Evolutionary conservation across 2,113 vertebrate species (phyloP).

Genomic region (Ammospiza nelsoni): DNA sequence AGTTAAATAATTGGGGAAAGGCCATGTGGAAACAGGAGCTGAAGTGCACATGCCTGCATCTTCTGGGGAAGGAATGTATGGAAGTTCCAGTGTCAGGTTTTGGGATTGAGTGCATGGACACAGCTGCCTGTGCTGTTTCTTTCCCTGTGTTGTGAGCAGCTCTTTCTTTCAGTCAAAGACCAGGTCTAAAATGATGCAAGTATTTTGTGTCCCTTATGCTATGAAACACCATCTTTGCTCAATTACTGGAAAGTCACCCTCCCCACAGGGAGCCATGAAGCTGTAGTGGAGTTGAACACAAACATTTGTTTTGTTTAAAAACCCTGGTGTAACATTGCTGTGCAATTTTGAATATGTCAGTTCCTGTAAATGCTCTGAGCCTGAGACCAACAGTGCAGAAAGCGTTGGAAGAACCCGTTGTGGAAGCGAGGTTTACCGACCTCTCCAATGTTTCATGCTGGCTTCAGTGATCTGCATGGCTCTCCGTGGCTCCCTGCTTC

Average conservation of each 20-base stretch:
- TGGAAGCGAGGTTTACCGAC: slow-evolving; percentile 59
- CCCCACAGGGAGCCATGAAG: slow-evolving; percentile 31
- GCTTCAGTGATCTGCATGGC: slow-evolving; percentile 38
- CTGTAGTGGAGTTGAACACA: slow-evolving; percentile 37
- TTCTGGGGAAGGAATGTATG: neutral
- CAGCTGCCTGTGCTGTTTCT: neutral
- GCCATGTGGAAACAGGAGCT: neutral
- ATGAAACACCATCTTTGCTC: slow-evolving; percentile 6
- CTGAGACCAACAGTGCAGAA: slow-evolving; percentile 55
- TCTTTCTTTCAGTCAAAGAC: neutral
- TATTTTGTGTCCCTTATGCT: neutral
- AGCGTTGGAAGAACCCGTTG: slow-evolving; percentile 66
- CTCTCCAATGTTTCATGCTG: slow-evolving; percentile 57
- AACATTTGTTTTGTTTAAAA: slow-evolving; percentile 72
- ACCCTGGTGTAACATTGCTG: slow-evolving; percentile 19
- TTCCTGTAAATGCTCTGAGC: slow-evolving; percentile 51
- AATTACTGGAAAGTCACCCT: slow-evolving; percentile 53
- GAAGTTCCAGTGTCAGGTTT: neutral
- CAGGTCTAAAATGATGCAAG: neutral
- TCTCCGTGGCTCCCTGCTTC: slow-evolving; percentile 35
- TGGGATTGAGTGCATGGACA: neutral
- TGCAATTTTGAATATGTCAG: slow-evolving; percentile 67
- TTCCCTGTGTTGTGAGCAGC: neutral
- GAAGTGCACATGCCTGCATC: neutral
- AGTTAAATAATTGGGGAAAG: neutral